Evolutionary conservation across 1,140 invertebrate species (phyloP), one percentile per base, ranked within the genome.

Genomic region (Drosophila biarmipes): DNA sequence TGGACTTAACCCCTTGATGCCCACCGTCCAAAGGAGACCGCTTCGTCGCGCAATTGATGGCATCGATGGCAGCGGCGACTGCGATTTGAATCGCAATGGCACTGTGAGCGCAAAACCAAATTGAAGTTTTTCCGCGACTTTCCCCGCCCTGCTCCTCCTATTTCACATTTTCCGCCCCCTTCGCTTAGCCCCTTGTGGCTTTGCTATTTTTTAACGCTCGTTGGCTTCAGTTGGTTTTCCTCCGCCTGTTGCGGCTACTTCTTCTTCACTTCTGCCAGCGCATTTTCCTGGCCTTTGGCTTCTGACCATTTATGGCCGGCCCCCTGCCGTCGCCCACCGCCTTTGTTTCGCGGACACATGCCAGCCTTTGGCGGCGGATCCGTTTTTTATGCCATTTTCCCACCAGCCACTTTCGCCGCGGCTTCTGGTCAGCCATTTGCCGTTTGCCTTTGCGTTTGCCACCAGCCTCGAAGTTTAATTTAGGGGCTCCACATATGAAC

Each of bases 11-110:
- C 29, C 15, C 1, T 19, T 37, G 0, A 0, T 17, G 29, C 15
- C 67, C 64, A 71, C 19, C 11, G 67, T 71, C 19, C 21, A 7
- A 14, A 10, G 15, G 21, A 10, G 35, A 42, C 42, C 40, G 12
- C 53, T 15, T 58, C n/a, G 80, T 55, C 53, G 71, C 64, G 59
- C 66, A 81, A 86, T 87, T 87, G 82, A 87, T 86, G 78, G 78
- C 69, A 78, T 75, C 74, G 78, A 87, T 81, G 55, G 71, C 76
- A 66, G 42, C 37, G 24, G 51, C 42, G 37, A 66, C 82, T 74
- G 78, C 84, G 84, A 89, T 89, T 89, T 89, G 84, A 89, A 89
- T 89, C 84, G 79, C 84, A 89, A 84, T 79, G 67, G 73, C 71
- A 78, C 51, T 56, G 17, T 52, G 54, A 48, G 62, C 63, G 61